Conservation (phyloP, 2,113 vertebrate species). For the Hystrix brachyura region DNA sequence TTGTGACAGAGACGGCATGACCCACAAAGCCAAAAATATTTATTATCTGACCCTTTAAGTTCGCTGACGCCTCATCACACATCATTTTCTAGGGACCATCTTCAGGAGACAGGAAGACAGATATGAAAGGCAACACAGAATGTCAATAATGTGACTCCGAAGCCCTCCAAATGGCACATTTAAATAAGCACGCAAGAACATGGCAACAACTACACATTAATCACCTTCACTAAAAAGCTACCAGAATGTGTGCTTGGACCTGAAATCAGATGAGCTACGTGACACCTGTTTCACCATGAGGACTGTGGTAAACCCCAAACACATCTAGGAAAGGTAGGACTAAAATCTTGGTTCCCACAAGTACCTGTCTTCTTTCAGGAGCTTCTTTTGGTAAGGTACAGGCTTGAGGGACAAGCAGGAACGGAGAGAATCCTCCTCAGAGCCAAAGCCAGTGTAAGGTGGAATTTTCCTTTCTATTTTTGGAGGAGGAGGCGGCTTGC, state of each 20-base stretch:
- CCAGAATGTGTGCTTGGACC: not conserved
- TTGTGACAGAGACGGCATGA: not conserved
- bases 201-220: slow-evolving; percentile 5
- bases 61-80: not conserved
- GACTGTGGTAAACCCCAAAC: slow-evolving; percentile 13
- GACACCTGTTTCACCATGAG: not conserved
- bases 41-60: slow-evolving; percentile 29
- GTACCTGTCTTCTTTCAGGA: slow-evolving; percentile 95
- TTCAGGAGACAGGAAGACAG: not conserved
- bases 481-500: slow-evolving; percentile 86
- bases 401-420: slow-evolving; percentile 90
- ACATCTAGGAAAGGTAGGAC: slow-evolving; percentile 10
- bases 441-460: slow-evolving; percentile 96
- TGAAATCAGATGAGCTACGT: slow-evolving; percentile 22
- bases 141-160: slow-evolving; percentile 11
- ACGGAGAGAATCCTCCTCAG: slow-evolving; percentile 95
- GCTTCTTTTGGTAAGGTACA: slow-evolving; percentile 89
- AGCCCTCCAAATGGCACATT: slow-evolving; percentile 2
- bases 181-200: slow-evolving; percentile 51
- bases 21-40: slow-evolving; percentile 55
- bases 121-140: not conserved
- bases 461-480: slow-evolving; percentile 88
- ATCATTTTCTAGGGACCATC: slow-evolving; percentile 31
- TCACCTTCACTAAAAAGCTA: slow-evolving; percentile 42
- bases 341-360: slow-evolving; percentile 62